Conservation (phyloP, 2,113 vertebrate genomes). For the Micronycteris hirsuta region DNA sequence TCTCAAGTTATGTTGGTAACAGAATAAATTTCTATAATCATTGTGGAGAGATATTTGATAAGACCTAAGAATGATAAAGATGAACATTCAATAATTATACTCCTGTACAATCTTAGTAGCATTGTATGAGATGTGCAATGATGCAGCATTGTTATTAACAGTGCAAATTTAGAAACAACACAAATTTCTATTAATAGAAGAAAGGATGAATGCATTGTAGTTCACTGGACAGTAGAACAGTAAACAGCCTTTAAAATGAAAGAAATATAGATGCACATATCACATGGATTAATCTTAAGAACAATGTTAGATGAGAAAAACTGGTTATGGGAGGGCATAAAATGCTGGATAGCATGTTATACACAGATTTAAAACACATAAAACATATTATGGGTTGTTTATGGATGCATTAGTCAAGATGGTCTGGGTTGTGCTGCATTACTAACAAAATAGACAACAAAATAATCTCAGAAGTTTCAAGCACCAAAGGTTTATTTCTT, state of each 20-base stretch:
- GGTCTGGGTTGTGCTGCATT: neutral
- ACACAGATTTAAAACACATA: neutral
- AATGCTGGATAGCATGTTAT: neutral
- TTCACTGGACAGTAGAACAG: neutral
- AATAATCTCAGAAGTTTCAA: neutral
- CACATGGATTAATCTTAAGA: neutral
- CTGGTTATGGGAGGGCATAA: neutral
- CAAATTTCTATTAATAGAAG: neutral
- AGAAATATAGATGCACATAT: neutral
- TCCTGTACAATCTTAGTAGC: neutral
- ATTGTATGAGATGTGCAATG: neutral
- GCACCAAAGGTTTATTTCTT: neutral
- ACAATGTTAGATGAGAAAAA: neutral
- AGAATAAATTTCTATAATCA: neutral
- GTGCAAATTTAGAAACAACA: neutral
- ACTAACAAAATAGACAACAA: neutral
- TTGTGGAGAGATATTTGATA: neutral
- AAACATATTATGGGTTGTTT: neutral
- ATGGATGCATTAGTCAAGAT: neutral
- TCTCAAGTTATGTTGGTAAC: neutral
- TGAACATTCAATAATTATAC: neutral
- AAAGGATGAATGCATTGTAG: neutral
- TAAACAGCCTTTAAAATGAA: neutral
- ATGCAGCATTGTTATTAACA: neutral
- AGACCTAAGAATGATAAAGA: neutral